Percentiles rank a stretch among this genome's conserved stretches.
These are phyloP conservation scores for Oreortyx pictus DNA, from an alignment of 2,797 vertebrate genomes.

Conservation along the genomic window DNA sequence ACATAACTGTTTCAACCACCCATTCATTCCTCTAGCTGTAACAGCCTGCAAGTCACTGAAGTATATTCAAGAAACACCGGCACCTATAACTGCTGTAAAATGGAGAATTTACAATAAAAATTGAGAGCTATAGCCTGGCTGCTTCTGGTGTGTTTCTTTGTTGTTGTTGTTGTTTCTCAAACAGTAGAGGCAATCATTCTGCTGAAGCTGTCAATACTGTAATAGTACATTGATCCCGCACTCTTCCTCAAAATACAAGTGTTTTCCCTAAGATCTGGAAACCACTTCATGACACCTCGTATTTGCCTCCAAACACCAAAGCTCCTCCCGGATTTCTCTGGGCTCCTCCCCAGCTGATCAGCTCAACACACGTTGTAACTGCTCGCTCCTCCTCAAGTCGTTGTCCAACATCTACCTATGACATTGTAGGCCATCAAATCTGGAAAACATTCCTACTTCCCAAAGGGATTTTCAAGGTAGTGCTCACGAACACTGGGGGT, in stretches of 20 bases:
- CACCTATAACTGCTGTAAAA: background rate
- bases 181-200: background rate
- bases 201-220: background rate
- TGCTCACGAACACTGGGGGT: background rate
- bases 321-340: background rate
- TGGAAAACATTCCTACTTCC: background rate
- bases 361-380: background rate
- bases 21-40: background rate
- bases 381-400: background rate
- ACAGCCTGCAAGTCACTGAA: background rate
- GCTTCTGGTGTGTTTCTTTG: background rate
- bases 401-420: background rate
- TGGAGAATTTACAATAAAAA: background rate
- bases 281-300: background rate
- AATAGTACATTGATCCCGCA: background rate
- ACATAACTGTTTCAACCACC: background rate
- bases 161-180: background rate
- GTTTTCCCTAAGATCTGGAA: background rate
- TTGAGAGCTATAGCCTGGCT: accelerated
- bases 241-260: background rate
- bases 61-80: background rate
- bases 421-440: background rate
- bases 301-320: background rate
- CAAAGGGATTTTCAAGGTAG: background rate
- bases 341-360: background rate